Base-by-base conservation (phyloP, 2,797 vertebrate genomes). In the Lithobates pipiens region DNA sequence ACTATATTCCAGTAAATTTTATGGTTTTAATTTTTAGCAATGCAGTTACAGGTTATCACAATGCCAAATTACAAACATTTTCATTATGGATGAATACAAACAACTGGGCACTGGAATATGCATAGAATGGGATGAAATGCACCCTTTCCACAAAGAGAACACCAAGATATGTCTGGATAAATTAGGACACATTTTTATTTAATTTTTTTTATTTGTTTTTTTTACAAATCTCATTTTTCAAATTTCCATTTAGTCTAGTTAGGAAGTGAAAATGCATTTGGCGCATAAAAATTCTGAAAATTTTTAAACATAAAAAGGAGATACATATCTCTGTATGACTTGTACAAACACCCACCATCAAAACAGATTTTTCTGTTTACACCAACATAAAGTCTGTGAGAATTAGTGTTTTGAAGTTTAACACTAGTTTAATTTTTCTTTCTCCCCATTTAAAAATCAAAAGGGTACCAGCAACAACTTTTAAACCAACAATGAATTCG, bases 21-120 rank as follows among this genome's bases (percentile, higher is more conserved):
- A n/a, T 44, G 21, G 72, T 81, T 77, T 76, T 82, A 92, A 32
- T 92, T 89, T 93, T 91, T 90, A 95, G 93, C 94, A 94, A 92
- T 95, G 96, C 95, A 95, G 82, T 94, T 95, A 96, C 95, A 96
- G 93, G 95, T 93, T 93, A 95, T 95, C 95, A 96, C 95, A 95
- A 95, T 94, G 94, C 93, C 94, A 94, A 32, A 93, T 94, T 96
- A 96, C 95, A 96, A 95, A 96, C 94, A 94, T 85, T 92, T 92
- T 94, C 92, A 89, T 93, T 92, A 92, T 93, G 90, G 88, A 92
- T 92, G 94, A 92, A 94, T 95, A 96, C 95, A 96, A 89, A 93
- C 89, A 89, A 91, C 18, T 89, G 93, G 93, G 93, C 89, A 91
- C 92, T 89, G 94, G 93, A 93, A 92, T 36, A 90, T 90, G 90